phyloP scores from a whole-genome alignment of 37 sponge, comb jelly and placozoan genomes.

The Mnemiopsis leidyi region DNA sequence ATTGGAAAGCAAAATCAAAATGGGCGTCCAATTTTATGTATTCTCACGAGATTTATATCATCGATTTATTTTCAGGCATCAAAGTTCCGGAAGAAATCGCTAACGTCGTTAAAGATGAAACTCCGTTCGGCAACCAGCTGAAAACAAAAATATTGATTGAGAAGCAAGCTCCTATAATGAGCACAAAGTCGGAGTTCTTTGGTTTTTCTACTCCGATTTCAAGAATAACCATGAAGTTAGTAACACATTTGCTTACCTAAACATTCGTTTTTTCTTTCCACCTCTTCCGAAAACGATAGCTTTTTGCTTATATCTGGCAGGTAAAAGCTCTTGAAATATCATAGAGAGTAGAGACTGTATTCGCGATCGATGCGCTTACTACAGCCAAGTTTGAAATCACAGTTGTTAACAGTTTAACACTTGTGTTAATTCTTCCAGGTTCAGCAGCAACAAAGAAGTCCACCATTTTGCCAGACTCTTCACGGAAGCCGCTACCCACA shows the following conservation, averaged over 20 bases:
- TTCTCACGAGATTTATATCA: no score
- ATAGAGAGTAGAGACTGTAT: no score
- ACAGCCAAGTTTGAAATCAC: no score
- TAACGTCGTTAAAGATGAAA: not conserved
- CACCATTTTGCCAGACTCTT: constrained; percentile 81
- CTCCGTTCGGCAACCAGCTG: not conserved
- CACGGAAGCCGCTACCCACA: constrained; percentile 64
- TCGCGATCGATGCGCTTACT: no score
- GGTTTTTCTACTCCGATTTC: not conserved
- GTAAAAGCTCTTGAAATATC: no score
- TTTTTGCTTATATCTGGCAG: no score
- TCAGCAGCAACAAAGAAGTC: not conserved
- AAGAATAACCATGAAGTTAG: constrained; percentile 35
- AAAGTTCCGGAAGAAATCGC: constrained; percentile 5
- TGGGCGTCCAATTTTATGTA: no score
- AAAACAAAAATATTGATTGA: constrained; percentile 5
- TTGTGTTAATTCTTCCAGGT: not conserved
- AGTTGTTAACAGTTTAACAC: no score
- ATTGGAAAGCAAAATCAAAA: no score
- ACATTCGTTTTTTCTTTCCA: no score
- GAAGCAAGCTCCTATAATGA: not conserved
- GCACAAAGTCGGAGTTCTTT: not conserved
- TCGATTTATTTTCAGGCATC: constrained; percentile 14
- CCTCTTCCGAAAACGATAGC: no score
- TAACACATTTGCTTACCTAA: no score